Evolutionary conservation across 2,797 vertebrate genomes (phyloP).

Genomic region (Pangasius larnaudii): DNA sequence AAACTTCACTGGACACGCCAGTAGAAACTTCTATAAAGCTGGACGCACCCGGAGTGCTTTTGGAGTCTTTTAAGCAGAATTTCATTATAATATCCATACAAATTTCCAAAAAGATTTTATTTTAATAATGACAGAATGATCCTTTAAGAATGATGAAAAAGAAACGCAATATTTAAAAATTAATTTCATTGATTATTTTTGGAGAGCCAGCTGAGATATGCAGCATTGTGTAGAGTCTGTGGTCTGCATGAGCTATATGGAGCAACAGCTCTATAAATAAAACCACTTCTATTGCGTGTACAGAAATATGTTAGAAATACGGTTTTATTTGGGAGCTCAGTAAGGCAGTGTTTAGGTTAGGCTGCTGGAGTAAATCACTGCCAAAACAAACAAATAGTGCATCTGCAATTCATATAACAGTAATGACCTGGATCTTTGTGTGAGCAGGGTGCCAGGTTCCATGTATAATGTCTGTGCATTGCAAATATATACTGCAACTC

Average conservation of each 20-base stretch:
- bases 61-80: neutral
- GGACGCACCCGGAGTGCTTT: neutral
- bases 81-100: neutral
- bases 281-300: neutral
- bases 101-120: neutral
- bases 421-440: neutral
- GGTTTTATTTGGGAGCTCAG: neutral
- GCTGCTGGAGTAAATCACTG: neutral
- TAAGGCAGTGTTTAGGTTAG: neutral
- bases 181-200: neutral
- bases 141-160: neutral
- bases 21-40: neutral
- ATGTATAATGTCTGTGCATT: neutral
- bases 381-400: neutral
- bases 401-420: neutral
- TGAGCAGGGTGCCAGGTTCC: neutral
- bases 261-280: neutral
- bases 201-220: neutral
- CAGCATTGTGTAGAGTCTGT: neutral
- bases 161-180: neutral
- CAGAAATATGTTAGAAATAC: neutral
- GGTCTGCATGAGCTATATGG: neutral
- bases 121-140: neutral
- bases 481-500: neutral
- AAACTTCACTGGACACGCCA: neutral